These are phyloP conservation scores for Salvelinus sp. DNA, from an alignment of 2,113 vertebrate genomes.

Conservation along the genomic window DNA sequence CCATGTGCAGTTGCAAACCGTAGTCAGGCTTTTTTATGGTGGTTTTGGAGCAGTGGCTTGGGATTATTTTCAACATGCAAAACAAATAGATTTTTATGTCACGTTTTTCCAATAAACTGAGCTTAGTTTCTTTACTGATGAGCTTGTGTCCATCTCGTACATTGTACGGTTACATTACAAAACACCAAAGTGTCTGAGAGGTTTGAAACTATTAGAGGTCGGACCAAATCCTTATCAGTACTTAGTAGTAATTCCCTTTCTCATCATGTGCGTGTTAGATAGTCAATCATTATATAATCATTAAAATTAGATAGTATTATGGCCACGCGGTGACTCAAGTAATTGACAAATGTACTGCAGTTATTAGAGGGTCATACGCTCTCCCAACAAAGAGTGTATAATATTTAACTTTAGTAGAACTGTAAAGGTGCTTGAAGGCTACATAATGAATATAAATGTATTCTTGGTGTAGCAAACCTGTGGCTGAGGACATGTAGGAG, in stretches of 20 bases:
- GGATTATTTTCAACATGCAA: conserved; percentile 33
- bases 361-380: too few relatives aligned
- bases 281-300: too few relatives aligned
- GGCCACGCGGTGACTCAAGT: conserved; percentile 17
- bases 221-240: conserved; percentile 63
- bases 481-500: neutral
- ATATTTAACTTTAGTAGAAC: neutral
- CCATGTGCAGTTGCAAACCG: too few relatives aligned
- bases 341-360: too few relatives aligned
- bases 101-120: conserved; percentile 50
- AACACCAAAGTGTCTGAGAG: conserved; percentile 40
- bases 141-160: neutral
- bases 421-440: too few relatives aligned
- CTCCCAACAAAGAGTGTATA: neutral
- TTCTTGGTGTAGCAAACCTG: too few relatives aligned
- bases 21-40: too few relatives aligned
- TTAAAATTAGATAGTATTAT: conserved; percentile 5
- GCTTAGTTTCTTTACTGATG: neutral
- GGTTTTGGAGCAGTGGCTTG: too few relatives aligned
- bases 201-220: conserved; percentile 41
- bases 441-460: too few relatives aligned
- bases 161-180: conserved; percentile 9
- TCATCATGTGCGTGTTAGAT: conserved; percentile 44
- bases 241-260: conserved; percentile 53
- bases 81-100: conserved; percentile 47